These are phyloP conservation scores for Neogale vison DNA, from an alignment of 2,113 vertebrate genomes.

Conservation along the genomic window DNA sequence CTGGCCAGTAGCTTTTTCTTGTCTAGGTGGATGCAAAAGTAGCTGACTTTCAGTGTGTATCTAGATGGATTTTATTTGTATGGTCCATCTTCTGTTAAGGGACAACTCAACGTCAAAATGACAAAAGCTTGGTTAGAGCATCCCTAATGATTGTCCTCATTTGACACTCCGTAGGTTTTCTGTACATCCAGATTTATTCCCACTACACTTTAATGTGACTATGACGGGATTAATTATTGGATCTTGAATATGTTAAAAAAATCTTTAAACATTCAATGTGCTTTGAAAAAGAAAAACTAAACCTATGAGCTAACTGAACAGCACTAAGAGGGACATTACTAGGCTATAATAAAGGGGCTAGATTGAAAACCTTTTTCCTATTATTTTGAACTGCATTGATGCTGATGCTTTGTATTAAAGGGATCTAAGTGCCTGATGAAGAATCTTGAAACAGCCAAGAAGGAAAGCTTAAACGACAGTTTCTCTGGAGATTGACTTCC, in stretches of 20 bases:
- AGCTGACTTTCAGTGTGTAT: neutral
- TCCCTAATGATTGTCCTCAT: neutral
- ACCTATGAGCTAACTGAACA: neutral
- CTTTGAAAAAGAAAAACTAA: conserved; percentile 28
- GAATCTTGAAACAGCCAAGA: neutral
- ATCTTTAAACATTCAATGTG: neutral
- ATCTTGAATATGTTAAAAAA: neutral
- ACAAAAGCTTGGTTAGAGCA: neutral
- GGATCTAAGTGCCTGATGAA: neutral
- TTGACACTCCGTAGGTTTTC: neutral
- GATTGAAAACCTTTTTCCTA: neutral
- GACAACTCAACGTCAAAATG: neutral
- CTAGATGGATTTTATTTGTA: neutral
- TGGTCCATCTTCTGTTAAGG: neutral
- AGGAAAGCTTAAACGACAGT: neutral
- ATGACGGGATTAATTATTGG: neutral
- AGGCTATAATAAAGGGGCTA: neutral
- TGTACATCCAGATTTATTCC: neutral
- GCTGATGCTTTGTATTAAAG: neutral
- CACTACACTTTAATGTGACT: neutral
- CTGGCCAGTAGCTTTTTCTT: neutral
- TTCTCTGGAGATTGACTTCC: neutral
- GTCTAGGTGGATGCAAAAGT: neutral
- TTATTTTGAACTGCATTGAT: neutral
- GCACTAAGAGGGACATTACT: neutral